A percentile compares a stretch with the other conserved stretches of the same genome.
Evolutionary conservation across 2,113 vertebrate genomes (phyloP).

Genomic region (Albula goreensis): DNA sequence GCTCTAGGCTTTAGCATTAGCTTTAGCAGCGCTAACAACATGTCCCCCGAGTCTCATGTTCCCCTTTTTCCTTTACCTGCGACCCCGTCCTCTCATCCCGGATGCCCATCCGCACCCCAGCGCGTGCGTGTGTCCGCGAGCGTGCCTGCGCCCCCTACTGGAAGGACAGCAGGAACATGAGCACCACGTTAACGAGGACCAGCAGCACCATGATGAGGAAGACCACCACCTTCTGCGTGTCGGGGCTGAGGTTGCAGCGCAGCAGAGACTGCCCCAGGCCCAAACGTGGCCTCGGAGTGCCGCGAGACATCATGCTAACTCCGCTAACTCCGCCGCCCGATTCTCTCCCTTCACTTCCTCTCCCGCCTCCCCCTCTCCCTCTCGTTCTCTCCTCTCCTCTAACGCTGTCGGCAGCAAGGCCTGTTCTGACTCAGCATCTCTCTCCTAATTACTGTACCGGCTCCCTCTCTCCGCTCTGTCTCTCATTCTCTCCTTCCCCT

Average conservation of each 20-base stretch:
- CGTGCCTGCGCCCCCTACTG: slow-evolving; percentile 65
- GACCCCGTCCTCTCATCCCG: slow-evolving; percentile 43
- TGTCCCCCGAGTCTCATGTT: neutral
- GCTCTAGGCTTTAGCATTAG: neutral
- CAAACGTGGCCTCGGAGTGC: slow-evolving; percentile 69
- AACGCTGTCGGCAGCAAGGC: neutral
- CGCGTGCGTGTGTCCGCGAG: slow-evolving; percentile 11
- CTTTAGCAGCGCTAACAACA: neutral
- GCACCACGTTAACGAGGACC: slow-evolving; percentile 92
- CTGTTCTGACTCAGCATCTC: slow-evolving; percentile 4
- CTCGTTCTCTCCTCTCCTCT: slow-evolving; percentile 22
- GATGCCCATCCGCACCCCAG: slow-evolving; percentile 49
- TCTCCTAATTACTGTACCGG: neutral
- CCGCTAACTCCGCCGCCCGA: neutral
- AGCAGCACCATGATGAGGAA: slow-evolving; percentile 91
- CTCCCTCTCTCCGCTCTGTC: neutral
- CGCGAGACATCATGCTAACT: slow-evolving; percentile 64
- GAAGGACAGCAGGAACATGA: slow-evolving; percentile 92
- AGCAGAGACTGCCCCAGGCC: slow-evolving; percentile 76
- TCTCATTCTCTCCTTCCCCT: neutral
- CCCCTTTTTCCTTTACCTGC: slow-evolving; percentile 48
- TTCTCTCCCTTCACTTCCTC: neutral
- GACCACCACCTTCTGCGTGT: slow-evolving; percentile 89
- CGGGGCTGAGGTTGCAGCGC: slow-evolving; percentile 89
- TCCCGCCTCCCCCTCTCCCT: neutral